Evolutionary conservation across 2,797 vertebrate species (phyloP).

Genomic region (Florisuga fusca): DNA sequence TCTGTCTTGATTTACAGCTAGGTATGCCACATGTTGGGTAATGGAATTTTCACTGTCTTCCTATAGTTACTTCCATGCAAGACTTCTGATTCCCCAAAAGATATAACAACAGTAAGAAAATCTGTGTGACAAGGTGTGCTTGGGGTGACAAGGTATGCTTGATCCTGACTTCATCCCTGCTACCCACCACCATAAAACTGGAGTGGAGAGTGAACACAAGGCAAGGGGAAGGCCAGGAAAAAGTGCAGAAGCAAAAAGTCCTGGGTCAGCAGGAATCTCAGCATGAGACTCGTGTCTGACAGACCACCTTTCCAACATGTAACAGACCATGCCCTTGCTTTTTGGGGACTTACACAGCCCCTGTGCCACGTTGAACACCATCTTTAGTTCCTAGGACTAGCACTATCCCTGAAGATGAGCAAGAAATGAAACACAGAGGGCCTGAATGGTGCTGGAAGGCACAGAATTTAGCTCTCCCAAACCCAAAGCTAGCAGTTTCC

Average conservation of each 20-base stretch:
- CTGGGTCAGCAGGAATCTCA: background rate
- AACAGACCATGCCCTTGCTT: background rate
- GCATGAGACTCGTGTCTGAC: background rate
- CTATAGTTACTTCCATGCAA: background rate
- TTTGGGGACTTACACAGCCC: background rate
- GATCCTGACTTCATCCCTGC: background rate
- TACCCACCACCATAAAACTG: background rate
- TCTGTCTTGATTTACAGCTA: background rate
- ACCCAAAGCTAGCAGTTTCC: background rate
- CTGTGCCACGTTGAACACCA: background rate
- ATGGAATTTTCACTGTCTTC: fast-evolving
- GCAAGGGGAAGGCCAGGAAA: background rate
- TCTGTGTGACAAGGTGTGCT: background rate
- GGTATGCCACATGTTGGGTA: background rate
- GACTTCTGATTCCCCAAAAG: background rate
- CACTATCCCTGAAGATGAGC: background rate
- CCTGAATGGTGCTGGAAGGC: background rate
- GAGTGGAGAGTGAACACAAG: background rate
- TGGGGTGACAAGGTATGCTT: background rate
- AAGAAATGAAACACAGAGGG: background rate
- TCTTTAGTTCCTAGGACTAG: background rate
- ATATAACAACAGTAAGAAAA: background rate
- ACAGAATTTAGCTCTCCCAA: background rate
- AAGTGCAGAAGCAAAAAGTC: background rate
- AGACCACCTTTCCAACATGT: background rate